Percentiles rank a stretch among this genome's conserved stretches.
Conservation (phyloP, 2,888 invertebrate genomes). For the Pasiphila rectangulata region DNA sequence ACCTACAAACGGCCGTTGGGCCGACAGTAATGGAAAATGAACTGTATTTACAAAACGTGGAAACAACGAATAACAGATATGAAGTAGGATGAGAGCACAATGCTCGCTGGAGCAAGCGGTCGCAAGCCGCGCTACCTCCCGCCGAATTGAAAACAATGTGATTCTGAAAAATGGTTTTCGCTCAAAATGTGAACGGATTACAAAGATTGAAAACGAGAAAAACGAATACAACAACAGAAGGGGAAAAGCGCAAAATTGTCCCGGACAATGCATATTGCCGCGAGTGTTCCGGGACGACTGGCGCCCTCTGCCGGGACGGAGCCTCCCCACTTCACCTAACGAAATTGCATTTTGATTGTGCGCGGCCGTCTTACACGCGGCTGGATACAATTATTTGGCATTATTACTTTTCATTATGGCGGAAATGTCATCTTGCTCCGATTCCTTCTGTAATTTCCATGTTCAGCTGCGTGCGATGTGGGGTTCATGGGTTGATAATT, state of each 20-base stretch:
- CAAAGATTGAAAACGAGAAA: constrained; percentile 47
- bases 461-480: background rate
- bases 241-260: constrained; percentile 52
- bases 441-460: constrained; percentile 31
- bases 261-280: constrained; percentile 62
- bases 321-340: constrained; percentile 40
- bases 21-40: background rate
- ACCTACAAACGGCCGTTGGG: too few species aligned
- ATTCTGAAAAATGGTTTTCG: constrained; percentile 36
- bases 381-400: constrained; percentile 60
- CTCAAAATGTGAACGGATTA: constrained; percentile 45
- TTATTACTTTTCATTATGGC: constrained; percentile 61
- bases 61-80: background rate
- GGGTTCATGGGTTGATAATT: background rate
- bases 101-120: constrained; percentile 8
- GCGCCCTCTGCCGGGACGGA: constrained; percentile 16
- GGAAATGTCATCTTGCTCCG: constrained; percentile 39
- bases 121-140: constrained; percentile 25
- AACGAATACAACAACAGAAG: constrained; percentile 47
- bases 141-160: constrained; percentile 32
- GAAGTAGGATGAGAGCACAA: constrained; percentile 1
- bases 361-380: constrained; percentile 58
- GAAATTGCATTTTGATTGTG: constrained; percentile 70
- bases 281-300: constrained; percentile 33
- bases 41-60: background rate